Base-by-base conservation (phyloP, 2,888 invertebrate species). In the Phalangium opilio region DNA sequence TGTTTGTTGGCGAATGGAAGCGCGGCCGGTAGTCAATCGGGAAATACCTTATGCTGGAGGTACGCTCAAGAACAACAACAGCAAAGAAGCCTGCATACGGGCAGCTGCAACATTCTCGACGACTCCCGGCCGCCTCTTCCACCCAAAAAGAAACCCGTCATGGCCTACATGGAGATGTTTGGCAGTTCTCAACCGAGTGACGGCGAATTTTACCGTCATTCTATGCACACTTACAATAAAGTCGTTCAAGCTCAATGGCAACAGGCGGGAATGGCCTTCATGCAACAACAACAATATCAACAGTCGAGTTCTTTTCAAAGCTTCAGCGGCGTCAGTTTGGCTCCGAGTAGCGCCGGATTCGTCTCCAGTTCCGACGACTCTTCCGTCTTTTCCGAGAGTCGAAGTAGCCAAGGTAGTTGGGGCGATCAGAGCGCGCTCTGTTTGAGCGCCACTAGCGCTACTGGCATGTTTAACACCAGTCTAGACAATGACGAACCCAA, bases 81-180 rank as follows among this genome's bases (percentile, higher is more conserved):
- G 41, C 21, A 19, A 40, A 40, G 21, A 12, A 14, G 12, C 41
- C 12, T 40, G 11, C 12, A 27, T 8, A 7, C 27, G 4, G 27
- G 27, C 27, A 33, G n/a, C n/a, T 27, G 32, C 14, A 32, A 43
- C 8, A 19, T 15, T 8, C 34, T 40, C 3, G 41, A 35, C 8
- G 35, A 35, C 7, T 15, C 21, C 10, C 45, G 41, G 17, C 49
- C 45, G 10, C 49, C 49, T 18, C 41, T 49, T 19, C 49, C 45
- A 14, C 49, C 49, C 5, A 49, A 49, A 33, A 39, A 41, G 40
- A 39, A 34, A 17, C 44, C 49, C 8, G 27, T 90, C 62, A 84
- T 87, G 81, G 87, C 86, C 55, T 91, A 90, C 68, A 89, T 91
- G 89, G 87, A 90, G 71, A 86, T 89, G 78, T 83, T 86, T 14